Conservation (phyloP, 2,888 invertebrate genomes). For the Dysmachus trigonus region DNA sequence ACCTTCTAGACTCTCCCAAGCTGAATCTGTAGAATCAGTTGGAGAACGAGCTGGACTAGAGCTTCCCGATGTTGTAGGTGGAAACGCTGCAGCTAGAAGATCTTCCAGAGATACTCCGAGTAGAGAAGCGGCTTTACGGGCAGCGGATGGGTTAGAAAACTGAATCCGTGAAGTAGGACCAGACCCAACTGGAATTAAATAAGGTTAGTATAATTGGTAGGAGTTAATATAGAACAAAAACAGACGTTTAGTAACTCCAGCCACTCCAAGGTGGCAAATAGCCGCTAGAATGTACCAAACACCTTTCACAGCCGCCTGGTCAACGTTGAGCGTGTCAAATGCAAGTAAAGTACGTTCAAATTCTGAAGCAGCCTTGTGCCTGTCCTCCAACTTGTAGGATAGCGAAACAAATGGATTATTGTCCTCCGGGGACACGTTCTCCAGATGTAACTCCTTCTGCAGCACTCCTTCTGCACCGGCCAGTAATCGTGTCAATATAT, state of each 20-base stretch:
- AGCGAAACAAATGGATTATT: slow-evolving; percentile 83
- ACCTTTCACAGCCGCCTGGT: slow-evolving; percentile 80
- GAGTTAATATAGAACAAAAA: neutral
- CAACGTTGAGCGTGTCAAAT: slow-evolving; percentile 78
- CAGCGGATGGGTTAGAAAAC: slow-evolving; percentile 81
- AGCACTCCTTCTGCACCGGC: slow-evolving; percentile 85
- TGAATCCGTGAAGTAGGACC: slow-evolving; percentile 67
- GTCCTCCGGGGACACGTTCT: slow-evolving; percentile 72
- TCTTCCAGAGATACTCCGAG: slow-evolving; percentile 86
- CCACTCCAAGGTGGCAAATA: slow-evolving; percentile 92
- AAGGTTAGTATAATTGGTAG: neutral
- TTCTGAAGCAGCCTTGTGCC: slow-evolving; percentile 79
- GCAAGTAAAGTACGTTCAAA: slow-evolving; percentile 83
- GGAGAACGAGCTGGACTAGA: slow-evolving; percentile 65
- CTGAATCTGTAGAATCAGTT: slow-evolving; percentile 68
- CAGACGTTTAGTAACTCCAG: slow-evolving; percentile 79
- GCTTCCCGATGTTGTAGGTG: slow-evolving; percentile 69
- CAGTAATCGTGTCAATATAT: slow-evolving; percentile 64
- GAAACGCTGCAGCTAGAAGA: slow-evolving; percentile 77
- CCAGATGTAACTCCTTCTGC: slow-evolving; percentile 83
- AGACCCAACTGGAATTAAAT: slow-evolving; percentile 55
- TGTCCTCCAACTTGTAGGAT: slow-evolving; percentile 81
- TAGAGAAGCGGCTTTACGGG: slow-evolving; percentile 78
- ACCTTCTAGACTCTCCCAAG: slow-evolving; percentile 87
- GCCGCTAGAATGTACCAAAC: slow-evolving; percentile 90